Base-by-base conservation (phyloP, 2,888 invertebrate genomes). In the Agrilus mali region DNA sequence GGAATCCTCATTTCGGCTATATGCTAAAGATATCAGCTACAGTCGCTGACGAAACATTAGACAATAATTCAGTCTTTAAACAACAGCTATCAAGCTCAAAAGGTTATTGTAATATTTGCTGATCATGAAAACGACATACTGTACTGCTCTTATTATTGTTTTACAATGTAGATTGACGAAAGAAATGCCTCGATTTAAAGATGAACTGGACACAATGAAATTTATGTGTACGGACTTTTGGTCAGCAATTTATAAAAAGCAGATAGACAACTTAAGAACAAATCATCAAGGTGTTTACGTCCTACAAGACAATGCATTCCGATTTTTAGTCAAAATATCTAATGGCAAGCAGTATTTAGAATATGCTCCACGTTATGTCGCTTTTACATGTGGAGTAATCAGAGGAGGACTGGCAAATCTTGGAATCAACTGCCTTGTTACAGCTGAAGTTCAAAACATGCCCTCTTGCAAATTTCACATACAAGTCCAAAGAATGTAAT, bases 151-250 rank as follows among this genome's bases (percentile, higher is more conserved):
- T n/a, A 10, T 27, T 27, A 10, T 10, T 10, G 3, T 4, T 27
- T 8, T 27, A 27, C 27, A 27, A 61, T 63, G 20, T 55, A 78
- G 79, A 50, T 69, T 94, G 41, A 94, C 95, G 0, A 80, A 88
- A 60, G 96, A 97, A 63, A 86, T 86, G 75, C 80, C 88, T 1
- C 74, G 96, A 38, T 95, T 97, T 60, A 93, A 94, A 68, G 95
- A 96, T 69, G 98, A 98, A 66, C 66, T 98, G 42, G 97, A 98
- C 58, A 90, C 89, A 27, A 89, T 98, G 76, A 98, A 98, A 66
- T 97, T 96, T 57, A 88, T 98, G 42, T 98, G 98, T 63, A 98
- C 97, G 43, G 98, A 98, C 61, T 95, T 97, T 62, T 98, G 98
- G 98, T 85, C 86, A n/a, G 82, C 88, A 33, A 79, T 97, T 32